Evolutionary conservation across 2,797 vertebrate genomes (phyloP).

Genomic region (Arctocebus calabarensis): DNA sequence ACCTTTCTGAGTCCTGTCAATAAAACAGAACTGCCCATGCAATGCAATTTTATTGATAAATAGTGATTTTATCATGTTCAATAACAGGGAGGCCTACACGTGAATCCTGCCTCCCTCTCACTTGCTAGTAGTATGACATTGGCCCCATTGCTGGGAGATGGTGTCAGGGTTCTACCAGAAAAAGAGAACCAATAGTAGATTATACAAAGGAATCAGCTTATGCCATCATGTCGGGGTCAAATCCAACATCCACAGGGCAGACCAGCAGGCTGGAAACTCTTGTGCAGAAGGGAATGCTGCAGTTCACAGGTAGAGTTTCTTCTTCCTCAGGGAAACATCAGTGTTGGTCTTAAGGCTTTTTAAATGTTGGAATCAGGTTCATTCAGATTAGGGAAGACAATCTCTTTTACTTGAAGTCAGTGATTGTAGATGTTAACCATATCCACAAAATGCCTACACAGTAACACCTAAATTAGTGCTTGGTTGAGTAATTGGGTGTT

Average conservation of each 20-base stretch:
- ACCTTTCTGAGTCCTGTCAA: neutral
- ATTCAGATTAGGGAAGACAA: neutral
- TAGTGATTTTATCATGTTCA: neutral
- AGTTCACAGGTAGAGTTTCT: neutral
- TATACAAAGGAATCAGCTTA: neutral
- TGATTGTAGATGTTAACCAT: neutral
- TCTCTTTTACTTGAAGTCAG: neutral
- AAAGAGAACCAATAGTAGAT: neutral
- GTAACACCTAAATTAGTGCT: neutral
- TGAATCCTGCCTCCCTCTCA: neutral
- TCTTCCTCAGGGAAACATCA: neutral
- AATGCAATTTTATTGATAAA: neutral
- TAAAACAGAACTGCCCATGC: neutral
- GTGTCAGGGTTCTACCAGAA: neutral
- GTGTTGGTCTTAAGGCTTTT: neutral
- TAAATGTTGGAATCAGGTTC: neutral
- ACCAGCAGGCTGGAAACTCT: neutral
- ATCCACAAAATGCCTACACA: neutral
- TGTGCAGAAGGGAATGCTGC: too few species aligned
- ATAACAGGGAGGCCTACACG: neutral
- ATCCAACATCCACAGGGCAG: neutral
- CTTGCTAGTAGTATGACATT: neutral
- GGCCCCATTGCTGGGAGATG: neutral
- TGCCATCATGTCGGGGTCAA: fast-evolving
- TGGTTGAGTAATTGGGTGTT: neutral